A percentile compares a stretch with the other conserved stretches of the same genome.
Conservation (phyloP, 2,888 invertebrate species). For the Ectropis crepuscularia region DNA sequence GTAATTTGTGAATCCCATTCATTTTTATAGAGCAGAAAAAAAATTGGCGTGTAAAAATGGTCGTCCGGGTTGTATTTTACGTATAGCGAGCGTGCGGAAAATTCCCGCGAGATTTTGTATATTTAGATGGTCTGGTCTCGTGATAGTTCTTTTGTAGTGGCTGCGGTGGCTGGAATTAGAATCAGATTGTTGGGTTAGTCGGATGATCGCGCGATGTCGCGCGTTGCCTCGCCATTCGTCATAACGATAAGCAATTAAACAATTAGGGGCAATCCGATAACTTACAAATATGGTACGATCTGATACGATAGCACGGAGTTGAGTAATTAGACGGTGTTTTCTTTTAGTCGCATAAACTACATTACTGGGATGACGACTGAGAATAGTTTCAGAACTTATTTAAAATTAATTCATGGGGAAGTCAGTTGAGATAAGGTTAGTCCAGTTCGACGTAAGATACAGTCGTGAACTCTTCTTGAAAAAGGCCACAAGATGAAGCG, state of each 20-base stretch:
- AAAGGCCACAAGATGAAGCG: no score
- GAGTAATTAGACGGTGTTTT: no score
- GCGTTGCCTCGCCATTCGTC: conserved; percentile 4
- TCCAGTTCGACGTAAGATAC: no score
- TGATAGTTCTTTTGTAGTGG: conserved; percentile 26
- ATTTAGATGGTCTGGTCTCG: conserved; percentile 43
- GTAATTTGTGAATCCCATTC: conserved; percentile 66
- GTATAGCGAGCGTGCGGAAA: conserved; percentile 44
- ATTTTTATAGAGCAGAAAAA: conserved; percentile 60
- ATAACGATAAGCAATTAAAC: conserved; percentile 1
- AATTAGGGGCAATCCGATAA: background rate
- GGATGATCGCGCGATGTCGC: conserved; percentile 14
- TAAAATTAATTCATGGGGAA: no score
- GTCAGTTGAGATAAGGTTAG: no score
- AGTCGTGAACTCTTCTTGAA: no score
- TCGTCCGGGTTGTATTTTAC: conserved; percentile 53
- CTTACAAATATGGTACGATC: no score
- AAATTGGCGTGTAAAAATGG: conserved; percentile 47
- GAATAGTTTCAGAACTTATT: no score
- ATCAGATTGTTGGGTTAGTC: conserved; percentile 5
- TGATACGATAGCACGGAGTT: no score
- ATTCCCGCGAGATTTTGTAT: conserved; percentile 50
- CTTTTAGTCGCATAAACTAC: no score
- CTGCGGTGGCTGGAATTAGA: conserved; percentile 15
- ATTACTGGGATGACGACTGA: no score